Conservation (phyloP, 2,888 invertebrate genomes). For the Philereme transversata region DNA sequence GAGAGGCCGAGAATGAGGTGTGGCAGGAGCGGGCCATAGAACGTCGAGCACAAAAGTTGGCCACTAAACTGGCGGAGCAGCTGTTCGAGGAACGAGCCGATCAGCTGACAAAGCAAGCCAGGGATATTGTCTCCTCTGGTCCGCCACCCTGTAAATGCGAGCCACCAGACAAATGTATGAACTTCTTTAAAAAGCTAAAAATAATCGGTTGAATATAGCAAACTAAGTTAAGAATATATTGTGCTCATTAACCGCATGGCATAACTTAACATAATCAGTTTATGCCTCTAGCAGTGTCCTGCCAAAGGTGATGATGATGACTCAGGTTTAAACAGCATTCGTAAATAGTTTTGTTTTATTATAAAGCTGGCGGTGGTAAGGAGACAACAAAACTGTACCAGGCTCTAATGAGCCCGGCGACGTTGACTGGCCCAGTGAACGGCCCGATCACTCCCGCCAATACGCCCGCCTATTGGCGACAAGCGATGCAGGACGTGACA, state of each 20-base stretch:
- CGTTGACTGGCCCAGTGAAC: slow-evolving; percentile 1
- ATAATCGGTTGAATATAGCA: no score
- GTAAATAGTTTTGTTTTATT: neutral
- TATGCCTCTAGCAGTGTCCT: no score
- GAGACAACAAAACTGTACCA: slow-evolving; percentile 10
- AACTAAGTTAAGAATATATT: no score
- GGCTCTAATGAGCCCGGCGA: neutral
- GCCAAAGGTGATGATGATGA: neutral
- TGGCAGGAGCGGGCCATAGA: slow-evolving; percentile 63
- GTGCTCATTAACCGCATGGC: no score
- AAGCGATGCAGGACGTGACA: slow-evolving; percentile 58
- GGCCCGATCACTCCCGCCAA: slow-evolving; percentile 11
- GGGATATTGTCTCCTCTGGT: slow-evolving; percentile 50
- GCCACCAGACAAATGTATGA: slow-evolving; percentile 11
- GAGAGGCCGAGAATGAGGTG: slow-evolving; percentile 44
- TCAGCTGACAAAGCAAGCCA: slow-evolving; percentile 55
- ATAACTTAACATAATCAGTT: no score
- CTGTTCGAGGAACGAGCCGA: slow-evolving; percentile 61
- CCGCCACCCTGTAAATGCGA: slow-evolving; percentile 63
- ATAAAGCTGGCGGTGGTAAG: slow-evolving; percentile 2
- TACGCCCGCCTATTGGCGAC: slow-evolving; percentile 46
- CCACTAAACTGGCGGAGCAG: slow-evolving; percentile 62
- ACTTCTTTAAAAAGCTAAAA: neutral
- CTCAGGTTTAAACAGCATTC: neutral
- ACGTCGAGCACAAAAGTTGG: slow-evolving; percentile 60